Evolutionary conservation across 2,113 vertebrate genomes (phyloP).

Genomic region (Eulemur macaco): DNA sequence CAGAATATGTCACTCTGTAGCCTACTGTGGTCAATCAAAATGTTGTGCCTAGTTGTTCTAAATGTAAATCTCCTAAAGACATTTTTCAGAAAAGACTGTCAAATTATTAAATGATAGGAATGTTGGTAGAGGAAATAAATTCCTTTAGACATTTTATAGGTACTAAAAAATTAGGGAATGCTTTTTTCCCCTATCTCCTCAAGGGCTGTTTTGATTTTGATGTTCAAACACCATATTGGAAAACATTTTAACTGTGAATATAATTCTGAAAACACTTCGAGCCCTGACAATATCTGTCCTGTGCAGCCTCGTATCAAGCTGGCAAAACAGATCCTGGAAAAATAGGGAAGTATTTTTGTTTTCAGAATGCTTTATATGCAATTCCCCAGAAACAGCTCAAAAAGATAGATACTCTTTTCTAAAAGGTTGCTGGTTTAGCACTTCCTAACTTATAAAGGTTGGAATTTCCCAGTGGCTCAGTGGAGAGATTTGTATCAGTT

Average conservation of each 20-base stretch:
- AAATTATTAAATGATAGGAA: constrained; percentile 60
- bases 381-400: constrained; percentile 70
- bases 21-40: constrained; percentile 70
- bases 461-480: constrained; percentile 75
- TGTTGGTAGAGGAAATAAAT: constrained; percentile 57
- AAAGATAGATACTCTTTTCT: constrained; percentile 66
- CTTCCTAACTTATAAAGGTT: constrained; percentile 71
- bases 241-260: constrained; percentile 67
- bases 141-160: constrained; percentile 55
- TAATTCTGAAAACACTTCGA: constrained; percentile 62
- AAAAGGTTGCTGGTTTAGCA: constrained; percentile 75
- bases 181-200: neutral
- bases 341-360: constrained; percentile 65
- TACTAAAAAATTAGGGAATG: constrained; percentile 48
- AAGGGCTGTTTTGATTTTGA: constrained; percentile 61
- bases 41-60: constrained; percentile 48
- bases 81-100: constrained; percentile 60
- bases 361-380: constrained; percentile 66
- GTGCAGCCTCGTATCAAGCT: constrained; percentile 52
- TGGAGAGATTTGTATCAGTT: constrained; percentile 76
- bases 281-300: constrained; percentile 63
- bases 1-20: constrained; percentile 52
- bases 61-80: constrained; percentile 63
- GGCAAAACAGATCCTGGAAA: constrained; percentile 62
- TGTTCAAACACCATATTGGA: constrained; percentile 63